A percentile compares a stretch with the other conserved stretches of the same genome.
Evolutionary conservation across 2,888 invertebrate species (phyloP).

Genomic region (Parascotia fuliginaria): DNA sequence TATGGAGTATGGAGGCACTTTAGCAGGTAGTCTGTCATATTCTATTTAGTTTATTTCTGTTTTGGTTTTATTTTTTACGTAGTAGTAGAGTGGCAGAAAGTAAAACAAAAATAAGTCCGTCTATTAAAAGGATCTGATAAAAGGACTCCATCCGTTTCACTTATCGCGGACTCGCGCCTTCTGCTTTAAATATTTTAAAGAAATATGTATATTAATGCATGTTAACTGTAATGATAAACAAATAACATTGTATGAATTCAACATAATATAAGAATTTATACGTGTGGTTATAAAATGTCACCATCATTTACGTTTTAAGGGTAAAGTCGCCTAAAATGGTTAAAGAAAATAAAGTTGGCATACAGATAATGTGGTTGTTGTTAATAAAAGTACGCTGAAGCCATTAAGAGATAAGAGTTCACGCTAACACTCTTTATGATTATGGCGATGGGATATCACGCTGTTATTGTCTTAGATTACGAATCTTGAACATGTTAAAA

Average conservation of each 20-base stretch:
- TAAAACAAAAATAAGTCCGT: too few species aligned
- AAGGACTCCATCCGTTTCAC: too few species aligned
- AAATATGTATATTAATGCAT: too few species aligned
- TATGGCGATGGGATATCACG: conserved; percentile 5
- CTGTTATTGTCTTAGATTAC: conserved; percentile 1
- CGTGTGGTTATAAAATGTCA: conserved; percentile 28
- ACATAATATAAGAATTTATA: conserved; percentile 21
- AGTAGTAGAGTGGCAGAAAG: too few species aligned
- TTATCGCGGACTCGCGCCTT: too few species aligned
- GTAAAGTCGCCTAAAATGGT: conserved; percentile 3
- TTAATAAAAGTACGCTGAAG: conserved; percentile 7
- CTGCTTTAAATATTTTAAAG: too few species aligned
- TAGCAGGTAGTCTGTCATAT: too few species aligned
- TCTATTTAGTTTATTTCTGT: too few species aligned
- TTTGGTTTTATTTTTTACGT: too few species aligned
- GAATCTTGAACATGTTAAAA: background rate
- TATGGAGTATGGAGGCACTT: too few species aligned
- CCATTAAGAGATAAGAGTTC: conserved; percentile 7
- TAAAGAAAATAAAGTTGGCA: conserved; percentile 6
- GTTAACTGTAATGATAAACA: too few species aligned
- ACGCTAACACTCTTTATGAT: conserved; percentile 4
- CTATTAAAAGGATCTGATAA: too few species aligned
- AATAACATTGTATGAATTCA: conserved; percentile 15
- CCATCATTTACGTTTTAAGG: conserved; percentile 19
- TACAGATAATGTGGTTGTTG: conserved; percentile 5